These are phyloP conservation scores for Egretta garzetta DNA, from an alignment of 2,113 vertebrate species.

Conservation along the genomic window DNA sequence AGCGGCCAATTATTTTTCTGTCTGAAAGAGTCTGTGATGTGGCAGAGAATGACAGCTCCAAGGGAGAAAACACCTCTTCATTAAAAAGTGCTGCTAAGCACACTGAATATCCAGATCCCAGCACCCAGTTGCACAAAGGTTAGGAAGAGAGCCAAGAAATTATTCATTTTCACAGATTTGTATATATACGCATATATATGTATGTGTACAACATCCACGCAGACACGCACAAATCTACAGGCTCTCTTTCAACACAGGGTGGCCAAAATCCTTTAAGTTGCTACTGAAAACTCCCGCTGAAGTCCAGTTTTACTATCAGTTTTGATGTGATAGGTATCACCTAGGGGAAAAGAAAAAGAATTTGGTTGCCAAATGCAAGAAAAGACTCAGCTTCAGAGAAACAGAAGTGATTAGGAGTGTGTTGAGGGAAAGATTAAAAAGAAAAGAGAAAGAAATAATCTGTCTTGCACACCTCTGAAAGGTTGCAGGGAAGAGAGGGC, in stretches of 20 bases:
- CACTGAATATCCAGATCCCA: conserved; percentile 31
- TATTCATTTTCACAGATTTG: background rate
- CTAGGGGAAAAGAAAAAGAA: background rate
- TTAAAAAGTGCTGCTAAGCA: conserved; percentile 74
- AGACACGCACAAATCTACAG: background rate
- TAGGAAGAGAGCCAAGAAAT: conserved; percentile 37
- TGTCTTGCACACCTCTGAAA: background rate
- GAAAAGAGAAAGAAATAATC: background rate
- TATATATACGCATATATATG: background rate
- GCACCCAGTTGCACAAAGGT: conserved; percentile 35
- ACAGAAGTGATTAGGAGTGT: background rate
- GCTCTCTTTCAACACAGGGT: background rate
- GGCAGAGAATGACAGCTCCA: conserved; percentile 76
- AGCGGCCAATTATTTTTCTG: conserved; percentile 86
- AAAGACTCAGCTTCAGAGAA: background rate
- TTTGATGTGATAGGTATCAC: background rate
- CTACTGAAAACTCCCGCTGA: background rate
- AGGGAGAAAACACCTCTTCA: conserved; percentile 72
- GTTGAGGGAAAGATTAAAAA: background rate
- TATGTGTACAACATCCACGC: accelerated
- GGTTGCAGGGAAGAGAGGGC: background rate
- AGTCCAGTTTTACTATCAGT: background rate
- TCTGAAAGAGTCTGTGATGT: conserved; percentile 83
- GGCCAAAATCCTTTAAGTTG: background rate
- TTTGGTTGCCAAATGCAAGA: background rate